phyloP scores from a whole-genome alignment of 2,797 vertebrate genomes.

The Myotis pilosus region DNA sequence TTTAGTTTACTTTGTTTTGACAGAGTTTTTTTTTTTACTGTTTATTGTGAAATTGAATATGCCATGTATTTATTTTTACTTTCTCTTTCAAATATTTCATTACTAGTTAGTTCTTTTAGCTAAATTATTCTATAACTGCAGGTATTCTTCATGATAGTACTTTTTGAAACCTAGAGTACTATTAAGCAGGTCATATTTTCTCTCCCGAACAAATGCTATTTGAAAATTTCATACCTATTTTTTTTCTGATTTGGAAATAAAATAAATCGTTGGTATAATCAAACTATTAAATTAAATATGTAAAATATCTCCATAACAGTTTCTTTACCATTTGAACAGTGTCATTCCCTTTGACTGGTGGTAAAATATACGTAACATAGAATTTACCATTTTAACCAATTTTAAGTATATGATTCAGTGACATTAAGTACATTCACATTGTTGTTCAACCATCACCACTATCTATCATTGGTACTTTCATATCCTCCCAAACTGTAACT shows the following conservation, averaged over 20 bases:
- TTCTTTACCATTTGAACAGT: not conserved
- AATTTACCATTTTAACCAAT: not conserved
- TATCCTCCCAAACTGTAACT: not conserved
- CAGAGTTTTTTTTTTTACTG: not conserved
- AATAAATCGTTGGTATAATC: not conserved
- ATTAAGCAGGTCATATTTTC: not conserved
- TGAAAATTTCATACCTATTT: not conserved
- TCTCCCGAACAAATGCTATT: not conserved
- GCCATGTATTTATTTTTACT: constrained; percentile 22
- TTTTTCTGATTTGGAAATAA: not conserved
- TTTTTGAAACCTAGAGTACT: not conserved
- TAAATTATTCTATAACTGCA: not conserved
- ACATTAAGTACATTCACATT: not conserved
- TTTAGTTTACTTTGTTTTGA: constrained; percentile 33
- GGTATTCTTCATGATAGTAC: not conserved
- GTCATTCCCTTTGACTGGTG: not conserved
- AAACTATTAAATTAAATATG: not conserved
- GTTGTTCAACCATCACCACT: not conserved
- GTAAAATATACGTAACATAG: not conserved
- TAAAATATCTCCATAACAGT: not conserved
- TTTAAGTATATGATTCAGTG: not conserved
- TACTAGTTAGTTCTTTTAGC: not conserved
- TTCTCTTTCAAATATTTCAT: not conserved
- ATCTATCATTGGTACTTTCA: not conserved
- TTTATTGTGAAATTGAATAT: constrained; percentile 4